These are phyloP conservation scores for Tenthredo notha DNA, from an alignment of 2,888 invertebrate genomes.

Conservation along the genomic window DNA sequence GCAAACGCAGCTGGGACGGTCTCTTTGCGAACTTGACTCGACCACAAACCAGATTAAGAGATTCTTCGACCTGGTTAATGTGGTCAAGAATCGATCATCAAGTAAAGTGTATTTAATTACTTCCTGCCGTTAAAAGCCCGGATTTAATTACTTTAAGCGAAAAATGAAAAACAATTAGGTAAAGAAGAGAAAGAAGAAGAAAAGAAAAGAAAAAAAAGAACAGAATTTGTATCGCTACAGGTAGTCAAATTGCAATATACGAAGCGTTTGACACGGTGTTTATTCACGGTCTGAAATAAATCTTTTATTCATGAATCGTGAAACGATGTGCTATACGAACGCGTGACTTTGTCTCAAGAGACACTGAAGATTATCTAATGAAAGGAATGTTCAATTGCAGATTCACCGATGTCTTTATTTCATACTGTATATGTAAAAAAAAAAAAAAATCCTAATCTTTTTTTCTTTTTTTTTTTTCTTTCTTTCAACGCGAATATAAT, in stretches of 20 bases:
- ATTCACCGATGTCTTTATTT: not conserved
- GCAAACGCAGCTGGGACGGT: constrained; percentile 21
- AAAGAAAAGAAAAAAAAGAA: not conserved
- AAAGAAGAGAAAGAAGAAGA: not conserved
- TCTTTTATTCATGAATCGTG: constrained; percentile 45
- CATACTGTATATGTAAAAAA: too few relatives aligned
- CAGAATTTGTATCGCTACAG: not conserved
- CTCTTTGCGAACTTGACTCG: constrained; percentile 53
- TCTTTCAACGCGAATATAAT: not conserved
- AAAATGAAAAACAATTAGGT: not conserved
- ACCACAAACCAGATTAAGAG: constrained; percentile 29
- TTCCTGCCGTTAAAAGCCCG: constrained; percentile 25
- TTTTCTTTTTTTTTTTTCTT: not conserved
- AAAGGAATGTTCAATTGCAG: not conserved
- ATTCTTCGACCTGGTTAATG: constrained; percentile 27
- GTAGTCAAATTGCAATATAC: constrained; percentile 29
- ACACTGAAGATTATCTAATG: constrained; percentile 15
- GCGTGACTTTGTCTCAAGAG: not conserved
- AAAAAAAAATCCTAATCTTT: too few relatives aligned
- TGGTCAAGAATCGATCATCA: constrained; percentile 41
- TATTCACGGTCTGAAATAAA: constrained; percentile 7
- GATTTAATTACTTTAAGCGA: not conserved
- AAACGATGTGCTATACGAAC: not conserved
- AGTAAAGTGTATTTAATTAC: constrained; percentile 40
- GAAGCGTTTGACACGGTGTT: constrained; percentile 22